These are phyloP conservation scores for Pediacus dermestoides DNA, from an alignment of 2,888 invertebrate species.

Conservation along the genomic window DNA sequence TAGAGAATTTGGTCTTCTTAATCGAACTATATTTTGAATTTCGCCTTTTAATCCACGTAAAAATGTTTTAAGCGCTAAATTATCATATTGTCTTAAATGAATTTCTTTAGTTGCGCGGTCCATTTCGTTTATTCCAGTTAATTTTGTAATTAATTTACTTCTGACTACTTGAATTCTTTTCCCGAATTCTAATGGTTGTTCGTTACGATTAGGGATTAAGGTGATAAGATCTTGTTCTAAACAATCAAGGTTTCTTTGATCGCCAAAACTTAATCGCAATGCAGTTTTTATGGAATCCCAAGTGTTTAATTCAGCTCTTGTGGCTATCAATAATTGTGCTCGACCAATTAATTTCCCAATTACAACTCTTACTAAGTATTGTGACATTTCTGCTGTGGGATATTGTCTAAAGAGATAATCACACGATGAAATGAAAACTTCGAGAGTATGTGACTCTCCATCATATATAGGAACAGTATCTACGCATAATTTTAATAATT, in stretches of 20 bases:
- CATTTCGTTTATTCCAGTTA: constrained; percentile 10
- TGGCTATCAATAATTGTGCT: constrained; percentile 15
- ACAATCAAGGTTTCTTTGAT: constrained; percentile 20
- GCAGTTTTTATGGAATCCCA: constrained; percentile 16
- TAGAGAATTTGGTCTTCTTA: constrained; percentile 18
- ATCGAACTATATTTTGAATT: constrained; percentile 17
- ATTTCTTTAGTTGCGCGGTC: constrained; percentile 8
- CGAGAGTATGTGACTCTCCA: constrained; percentile 8
- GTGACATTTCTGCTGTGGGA: not conserved
- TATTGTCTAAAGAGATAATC: constrained; percentile 13
- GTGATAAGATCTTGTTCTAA: constrained; percentile 15
- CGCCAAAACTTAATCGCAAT: constrained; percentile 18
- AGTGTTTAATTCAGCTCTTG: constrained; percentile 13
- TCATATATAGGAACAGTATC: constrained; percentile 18
- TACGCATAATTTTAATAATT: constrained; percentile 19
- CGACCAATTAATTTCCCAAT: constrained; percentile 15
- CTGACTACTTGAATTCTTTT: constrained; percentile 15
- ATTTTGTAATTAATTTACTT: constrained; percentile 13
- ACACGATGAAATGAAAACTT: constrained; percentile 11
- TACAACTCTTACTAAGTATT: constrained; percentile 16
- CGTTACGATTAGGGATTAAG: constrained; percentile 12
- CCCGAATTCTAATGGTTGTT: constrained; percentile 16
- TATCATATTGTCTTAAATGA: constrained; percentile 15
- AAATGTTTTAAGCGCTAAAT: constrained; percentile 15
- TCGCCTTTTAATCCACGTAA: constrained; percentile 14